Percentiles rank a stretch among this genome's conserved stretches.
Evolutionary conservation across 1,140 invertebrate species (phyloP).

Genomic region (Drosophila erecta): DNA sequence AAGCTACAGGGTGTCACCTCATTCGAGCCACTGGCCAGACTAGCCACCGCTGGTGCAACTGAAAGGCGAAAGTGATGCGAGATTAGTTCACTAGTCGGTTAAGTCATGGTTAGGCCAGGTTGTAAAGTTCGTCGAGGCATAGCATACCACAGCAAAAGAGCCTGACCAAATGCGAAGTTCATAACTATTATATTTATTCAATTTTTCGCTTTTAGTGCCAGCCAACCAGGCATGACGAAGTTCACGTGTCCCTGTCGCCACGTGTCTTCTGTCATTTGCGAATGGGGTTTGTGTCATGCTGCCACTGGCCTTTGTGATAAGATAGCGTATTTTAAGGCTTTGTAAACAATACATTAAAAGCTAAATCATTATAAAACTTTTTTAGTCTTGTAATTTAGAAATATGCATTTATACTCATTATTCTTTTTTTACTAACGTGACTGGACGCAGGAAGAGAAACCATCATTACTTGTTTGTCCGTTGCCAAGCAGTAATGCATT

Average conservation of each 20-base stretch:
- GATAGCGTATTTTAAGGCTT: too few relatives aligned
- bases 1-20: slow-evolving; percentile 59
- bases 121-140: slow-evolving; percentile 58
- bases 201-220: slow-evolving; percentile 32
- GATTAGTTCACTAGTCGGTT: slow-evolving; percentile 52
- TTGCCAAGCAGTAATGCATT: too few relatives aligned
- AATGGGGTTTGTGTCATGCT: slow-evolving; percentile 60
- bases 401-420: too few relatives aligned
- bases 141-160: slow-evolving; percentile 21
- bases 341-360: too few relatives aligned
- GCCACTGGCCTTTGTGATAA: slow-evolving; percentile 9
- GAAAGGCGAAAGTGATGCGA: slow-evolving; percentile 48
- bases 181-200: slow-evolving; percentile 26
- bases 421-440: too few relatives aligned
- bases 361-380: too few relatives aligned
- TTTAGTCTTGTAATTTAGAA: too few relatives aligned
- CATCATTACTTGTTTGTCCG: too few relatives aligned
- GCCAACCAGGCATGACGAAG: slow-evolving; percentile 44
- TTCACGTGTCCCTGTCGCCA: slow-evolving; percentile 37
- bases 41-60: slow-evolving; percentile 49
- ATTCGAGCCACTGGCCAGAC: slow-evolving; percentile 18
- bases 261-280: slow-evolving; percentile 31
- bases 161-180: slow-evolving; percentile 12
- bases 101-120: slow-evolving; percentile 39
- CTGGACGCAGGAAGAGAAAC: too few relatives aligned